A percentile compares a stretch with the other conserved stretches of the same genome.
Conservation (phyloP, 92 coral and sea anemone genomes). For the Epizoanthus illoricatus region DNA sequence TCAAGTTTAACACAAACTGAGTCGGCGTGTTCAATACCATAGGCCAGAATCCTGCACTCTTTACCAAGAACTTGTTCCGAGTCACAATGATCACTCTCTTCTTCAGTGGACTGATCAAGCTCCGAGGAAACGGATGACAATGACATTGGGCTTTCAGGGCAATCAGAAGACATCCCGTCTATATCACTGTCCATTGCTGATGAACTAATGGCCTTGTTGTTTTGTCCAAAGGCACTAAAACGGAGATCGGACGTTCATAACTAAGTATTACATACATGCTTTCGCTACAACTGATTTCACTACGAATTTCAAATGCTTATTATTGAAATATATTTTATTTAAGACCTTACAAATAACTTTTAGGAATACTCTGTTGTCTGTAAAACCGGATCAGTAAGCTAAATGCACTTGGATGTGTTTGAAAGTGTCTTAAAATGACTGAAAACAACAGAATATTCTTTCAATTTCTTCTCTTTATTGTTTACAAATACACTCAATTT, state of each 20-base stretch:
- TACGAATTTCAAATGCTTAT: background rate
- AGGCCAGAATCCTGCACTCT: conserved; percentile 47
- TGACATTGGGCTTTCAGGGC: background rate
- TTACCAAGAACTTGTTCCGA: conserved; percentile 6
- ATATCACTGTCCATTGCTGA: conserved; percentile 8
- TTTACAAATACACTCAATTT: no score
- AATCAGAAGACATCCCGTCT: background rate
- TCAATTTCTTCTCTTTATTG: no score
- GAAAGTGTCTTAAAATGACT: no score
- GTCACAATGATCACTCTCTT: background rate
- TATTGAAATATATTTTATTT: background rate
- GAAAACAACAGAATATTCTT: no score
- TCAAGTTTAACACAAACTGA: conserved; percentile 45
- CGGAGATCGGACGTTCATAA: no score
- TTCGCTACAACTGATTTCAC: no score
- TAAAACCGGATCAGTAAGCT: no score
- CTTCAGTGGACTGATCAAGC: background rate
- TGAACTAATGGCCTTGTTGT: background rate
- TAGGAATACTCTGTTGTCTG: no score
- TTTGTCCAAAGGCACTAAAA: no score
- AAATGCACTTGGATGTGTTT: no score
- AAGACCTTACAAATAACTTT: no score
- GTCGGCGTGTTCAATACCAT: conserved; percentile 49
- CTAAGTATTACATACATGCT: no score
- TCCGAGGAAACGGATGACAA: conserved; percentile 17